Evolutionary conservation across 23 tunicate genomes (phyloP), one percentile per base, ranked within the genome.

Genomic region (Trididemnum miniatum): DNA sequence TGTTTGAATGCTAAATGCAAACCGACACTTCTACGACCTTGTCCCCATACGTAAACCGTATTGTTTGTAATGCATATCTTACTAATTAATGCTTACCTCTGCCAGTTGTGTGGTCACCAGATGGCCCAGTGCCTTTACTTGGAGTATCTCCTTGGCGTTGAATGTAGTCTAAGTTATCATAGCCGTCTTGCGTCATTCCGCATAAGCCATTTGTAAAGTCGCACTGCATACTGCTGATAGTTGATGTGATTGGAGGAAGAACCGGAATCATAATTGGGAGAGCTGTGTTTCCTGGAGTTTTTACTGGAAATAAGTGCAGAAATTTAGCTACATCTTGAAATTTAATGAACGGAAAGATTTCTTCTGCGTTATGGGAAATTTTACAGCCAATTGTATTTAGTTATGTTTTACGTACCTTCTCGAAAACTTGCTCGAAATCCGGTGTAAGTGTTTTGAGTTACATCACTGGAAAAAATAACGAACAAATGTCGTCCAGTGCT

Each of bases 141-240:
- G 67, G 67, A 24, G 67, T 62, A 5, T n/a, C 67, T 22, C 67
- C 67, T 62, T 62, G 67, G 3, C 26, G 5, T 12, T 84, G 73
- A 25, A 85, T 78, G 76, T 84, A 85, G 52, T 85, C 84, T 2
- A 85, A 20, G 22, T 85, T 65, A 38, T 85, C 89, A 26, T 39
- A 23, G 5, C 23, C 60, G 5, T 85, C 89, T 85, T 85, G 89
- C 4, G 35, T 49, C 94, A 89, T 89, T 22, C 89, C 84, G 54
- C 94, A 89, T 15, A 33, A 24, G 38, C 59, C 83, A 28, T 27
- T 20, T 32, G 85, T 77, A 50, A 89, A 89, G 35, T 89, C 32
- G 78, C 94, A 89, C 1, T 37, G 26, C 40, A 89, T 85, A 3
- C n/a, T 26, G 67, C 5, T 22, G 26, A 62, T 24, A 26, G 67